Conservation (phyloP, 1,140 invertebrate species). For the Archivesica marissinica region DNA sequence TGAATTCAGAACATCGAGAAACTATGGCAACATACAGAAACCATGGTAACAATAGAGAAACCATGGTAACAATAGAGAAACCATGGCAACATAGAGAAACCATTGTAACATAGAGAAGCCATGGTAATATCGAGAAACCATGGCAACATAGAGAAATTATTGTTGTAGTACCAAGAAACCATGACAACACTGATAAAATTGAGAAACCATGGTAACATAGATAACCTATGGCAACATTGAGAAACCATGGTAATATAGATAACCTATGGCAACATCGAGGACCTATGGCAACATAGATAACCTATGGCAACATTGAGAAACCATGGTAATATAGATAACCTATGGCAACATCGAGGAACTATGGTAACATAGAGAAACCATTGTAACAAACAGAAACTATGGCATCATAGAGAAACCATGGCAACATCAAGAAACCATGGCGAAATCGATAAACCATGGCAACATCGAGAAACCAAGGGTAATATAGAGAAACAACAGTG, state of each 20-base stretch:
- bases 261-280: background rate
- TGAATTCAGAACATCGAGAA: background rate
- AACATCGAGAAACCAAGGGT: background rate
- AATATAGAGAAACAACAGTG: background rate
- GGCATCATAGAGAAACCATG: too few species aligned
- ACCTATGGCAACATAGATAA: too few species aligned
- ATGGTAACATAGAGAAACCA: background rate
- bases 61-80: too few species aligned
- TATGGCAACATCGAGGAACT: background rate
- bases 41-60: too few species aligned
- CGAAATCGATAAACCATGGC: too few species aligned
- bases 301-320: background rate
- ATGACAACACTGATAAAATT: too few species aligned
- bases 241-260: too few species aligned
- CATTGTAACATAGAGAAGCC: background rate
- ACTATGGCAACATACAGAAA: background rate
- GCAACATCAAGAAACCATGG: background rate
- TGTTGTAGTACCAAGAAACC: too few species aligned
- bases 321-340: background rate
- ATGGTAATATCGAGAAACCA: background rate
- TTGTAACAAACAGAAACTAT: too few species aligned
- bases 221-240: too few species aligned
- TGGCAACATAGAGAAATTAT: background rate
- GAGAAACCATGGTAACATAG: too few species aligned
- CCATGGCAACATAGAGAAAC: background rate